Base-by-base conservation (phyloP, 2,888 invertebrate genomes). In the Phoenoteleia sp. region DNA sequence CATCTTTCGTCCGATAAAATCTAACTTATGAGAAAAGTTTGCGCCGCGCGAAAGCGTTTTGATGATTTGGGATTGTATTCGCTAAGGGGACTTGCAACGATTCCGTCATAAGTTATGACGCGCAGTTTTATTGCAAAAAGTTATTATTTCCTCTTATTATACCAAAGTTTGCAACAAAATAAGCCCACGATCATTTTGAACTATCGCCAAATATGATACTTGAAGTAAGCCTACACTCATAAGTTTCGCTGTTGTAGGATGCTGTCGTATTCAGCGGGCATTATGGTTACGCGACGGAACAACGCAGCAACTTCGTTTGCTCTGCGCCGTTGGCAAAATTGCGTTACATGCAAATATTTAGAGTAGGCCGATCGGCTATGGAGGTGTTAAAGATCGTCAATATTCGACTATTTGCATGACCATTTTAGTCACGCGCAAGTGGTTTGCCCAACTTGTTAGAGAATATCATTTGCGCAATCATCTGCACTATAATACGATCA, bases 381-480 rank as follows among this genome's bases (percentile, higher is more conserved):
- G 91, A 92, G 91, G 91, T 92, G 92, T 92, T 91, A 91, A 92
- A 89, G 91, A 91, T 91, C 90, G 91, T 86, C 90, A 91, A 92
- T 93, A 84, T 88, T 88, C 90, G 90, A 89, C 90, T 89, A 85
- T 91, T 84, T 81, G 69, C 77, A 64, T 81, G 83, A 77, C 86
- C 83, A 86, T 86, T 86, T 83, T 86, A 72, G 86, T 83, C 81
- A 69, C 77, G 82, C 64, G 69, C 74, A 69, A 84, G 77, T 36
- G 52, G 81, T 75, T 76, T 80, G 76, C 52, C 67, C 66, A 67
- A 58, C 77, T 71, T 23, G 60, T 84, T 80, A 81, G 77, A 49
- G 52, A 45, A 17, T 54, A 36, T 66, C 75, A 75, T 80, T 84
- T 75, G 69, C 79, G 54, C 75, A 75, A 84, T 76, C 72, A 64